These are phyloP conservation scores for Chorisops tibialis DNA, from an alignment of 2,888 invertebrate species.

Conservation along the genomic window DNA sequence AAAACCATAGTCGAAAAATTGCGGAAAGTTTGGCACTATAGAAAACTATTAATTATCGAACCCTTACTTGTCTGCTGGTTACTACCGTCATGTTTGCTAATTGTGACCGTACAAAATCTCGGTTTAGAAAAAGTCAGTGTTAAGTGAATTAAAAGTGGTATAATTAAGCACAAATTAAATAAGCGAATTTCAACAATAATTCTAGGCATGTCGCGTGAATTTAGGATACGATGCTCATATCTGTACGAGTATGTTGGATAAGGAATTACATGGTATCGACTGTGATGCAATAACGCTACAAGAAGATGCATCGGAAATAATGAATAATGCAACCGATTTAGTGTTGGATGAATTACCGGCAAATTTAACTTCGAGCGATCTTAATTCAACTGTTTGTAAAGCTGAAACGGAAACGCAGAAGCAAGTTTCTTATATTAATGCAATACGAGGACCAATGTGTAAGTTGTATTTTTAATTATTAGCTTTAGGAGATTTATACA, in stretches of 20 bases:
- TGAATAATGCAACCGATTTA: neutral
- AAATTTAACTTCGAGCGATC: slow-evolving; percentile 43
- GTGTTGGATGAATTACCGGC: neutral
- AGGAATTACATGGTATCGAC: slow-evolving; percentile 8
- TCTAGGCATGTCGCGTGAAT: slow-evolving; percentile 26
- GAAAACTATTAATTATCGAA: slow-evolving; percentile 20
- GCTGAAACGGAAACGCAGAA: slow-evolving; percentile 50
- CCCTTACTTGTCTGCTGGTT: slow-evolving; percentile 19
- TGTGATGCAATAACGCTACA: neutral
- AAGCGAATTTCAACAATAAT: neutral
- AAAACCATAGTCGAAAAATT: neutral
- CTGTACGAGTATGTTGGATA: slow-evolving; percentile 18
- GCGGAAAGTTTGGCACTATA: slow-evolving; percentile 15
- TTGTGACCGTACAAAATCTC: slow-evolving; percentile 18
- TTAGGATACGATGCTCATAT: slow-evolving; percentile 4
- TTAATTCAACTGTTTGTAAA: slow-evolving; percentile 49
- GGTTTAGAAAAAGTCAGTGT: slow-evolving; percentile 23
- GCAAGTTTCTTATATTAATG: slow-evolving; percentile 45
- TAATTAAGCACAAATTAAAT: neutral
- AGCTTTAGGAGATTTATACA: no score
- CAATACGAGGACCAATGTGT: slow-evolving; percentile 50
- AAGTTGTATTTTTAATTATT: no score
- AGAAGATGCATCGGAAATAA: neutral
- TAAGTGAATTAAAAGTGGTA: neutral
- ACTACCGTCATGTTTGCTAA: slow-evolving; percentile 11